A percentile compares a stretch with the other conserved stretches of the same genome.
These are phyloP conservation scores for Eudasyphora cyanicolor DNA, from an alignment of 2,888 invertebrate genomes.

Conservation along the genomic window DNA sequence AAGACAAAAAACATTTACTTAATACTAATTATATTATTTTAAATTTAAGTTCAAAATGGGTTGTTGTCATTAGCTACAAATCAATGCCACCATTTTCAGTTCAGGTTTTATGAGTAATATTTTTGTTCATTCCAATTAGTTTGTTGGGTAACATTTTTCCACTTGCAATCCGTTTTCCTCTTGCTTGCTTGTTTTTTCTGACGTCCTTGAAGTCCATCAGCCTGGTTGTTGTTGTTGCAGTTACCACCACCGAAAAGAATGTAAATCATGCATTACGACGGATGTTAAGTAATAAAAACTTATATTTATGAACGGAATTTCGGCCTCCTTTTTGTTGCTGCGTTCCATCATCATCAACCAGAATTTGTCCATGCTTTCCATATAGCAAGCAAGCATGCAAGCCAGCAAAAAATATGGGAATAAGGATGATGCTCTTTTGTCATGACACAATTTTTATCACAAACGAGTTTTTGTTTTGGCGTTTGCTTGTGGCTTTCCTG, in stretches of 20 bases:
- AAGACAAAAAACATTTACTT: too few species aligned
- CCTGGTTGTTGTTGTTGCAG: slow-evolving; percentile 24
- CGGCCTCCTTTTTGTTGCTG: not conserved
- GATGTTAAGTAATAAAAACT: slow-evolving; percentile 41
- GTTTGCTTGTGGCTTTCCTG: not conserved
- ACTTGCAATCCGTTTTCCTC: not conserved
- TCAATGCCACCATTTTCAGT: too few species aligned
- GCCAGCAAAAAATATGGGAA: too few species aligned
- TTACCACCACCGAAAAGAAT: not conserved
- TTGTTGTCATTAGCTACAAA: too few species aligned
- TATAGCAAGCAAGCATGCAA: not conserved
- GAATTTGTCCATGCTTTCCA: not conserved
- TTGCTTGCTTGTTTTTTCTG: not conserved
- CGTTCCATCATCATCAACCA: not conserved
- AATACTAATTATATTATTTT: too few species aligned
- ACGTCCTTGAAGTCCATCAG: slow-evolving; percentile 46
- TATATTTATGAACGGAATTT: slow-evolving; percentile 36
- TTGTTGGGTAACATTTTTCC: not conserved
- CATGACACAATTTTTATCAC: slow-evolving; percentile 6
- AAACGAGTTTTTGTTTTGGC: not conserved
- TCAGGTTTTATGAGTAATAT: too few species aligned
- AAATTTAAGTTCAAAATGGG: too few species aligned
- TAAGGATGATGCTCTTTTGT: slow-evolving; percentile 31
- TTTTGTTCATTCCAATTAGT: not conserved
- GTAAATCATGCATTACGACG: slow-evolving; percentile 50